Evolutionary conservation across 2,888 invertebrate species (phyloP), one percentile per base, ranked within the genome.

Genomic region (Gisinianus flammeolus): DNA sequence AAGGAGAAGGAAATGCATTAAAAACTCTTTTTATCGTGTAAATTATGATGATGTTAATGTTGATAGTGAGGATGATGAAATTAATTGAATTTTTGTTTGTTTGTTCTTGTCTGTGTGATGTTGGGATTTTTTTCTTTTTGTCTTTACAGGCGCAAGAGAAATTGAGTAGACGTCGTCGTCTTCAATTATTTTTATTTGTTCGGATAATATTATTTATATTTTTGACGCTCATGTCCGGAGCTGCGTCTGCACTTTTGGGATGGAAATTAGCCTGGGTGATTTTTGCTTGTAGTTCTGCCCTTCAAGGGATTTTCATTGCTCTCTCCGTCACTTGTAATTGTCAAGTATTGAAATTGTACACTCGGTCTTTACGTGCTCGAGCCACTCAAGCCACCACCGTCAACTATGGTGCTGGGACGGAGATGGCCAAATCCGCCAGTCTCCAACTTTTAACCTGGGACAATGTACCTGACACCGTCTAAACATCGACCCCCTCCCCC

Each of bases 311-410:
- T 79, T 88, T 91, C 81, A 89, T 91, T 76, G 90, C 91, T 22
- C 87, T 91, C 85, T 88, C 90, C 79, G 91, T 91, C 74, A 91
- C 91, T 30, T 91, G 91, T 86, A 91, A 91, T 86, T 91, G 91
- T 85, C 88, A 89, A 82, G 85, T 88, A 54, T 77, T 85, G 30
- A 85, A 84, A 70, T 72, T 85, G 52, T 85, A 85, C 81, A 82
- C 85, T 35, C 78, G 84, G 62, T 82, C 84, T 69, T 76, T 85
- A 8, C 71, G 83, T 12, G 75, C 84, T 70, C 76, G 83, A 22
- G 81, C 80, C 31, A 79, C 79, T 26, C 80, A 81, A 26, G 79
- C 81, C 22, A 80, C 82, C 8, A 81, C 82, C 6, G 62, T 83
- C 74, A 83, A 74, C 77, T 84, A 84, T 64, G 83, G 84, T 16